Conservation (phyloP, 2,113 vertebrate genomes). For the Equus przewalskii region DNA sequence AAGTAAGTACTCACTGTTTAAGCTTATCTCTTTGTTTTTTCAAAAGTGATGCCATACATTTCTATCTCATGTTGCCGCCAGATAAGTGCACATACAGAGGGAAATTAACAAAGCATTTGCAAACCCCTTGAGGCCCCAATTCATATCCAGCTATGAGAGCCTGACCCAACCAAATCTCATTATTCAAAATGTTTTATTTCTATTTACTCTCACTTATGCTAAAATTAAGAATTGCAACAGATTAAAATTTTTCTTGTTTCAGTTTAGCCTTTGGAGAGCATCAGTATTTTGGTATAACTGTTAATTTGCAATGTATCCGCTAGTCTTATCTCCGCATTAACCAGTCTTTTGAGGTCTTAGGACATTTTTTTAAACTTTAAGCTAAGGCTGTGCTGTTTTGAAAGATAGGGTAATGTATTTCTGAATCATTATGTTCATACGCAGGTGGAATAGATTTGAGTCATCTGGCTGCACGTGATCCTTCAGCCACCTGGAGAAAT, state of each 20-base stretch:
- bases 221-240: not conserved
- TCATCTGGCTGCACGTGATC: not conserved
- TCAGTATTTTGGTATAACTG: not conserved
- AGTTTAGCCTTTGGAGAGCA: not conserved
- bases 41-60: not conserved
- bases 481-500: not conserved
- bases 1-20: not conserved
- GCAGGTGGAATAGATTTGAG: not conserved
- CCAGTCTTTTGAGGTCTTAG: not conserved
- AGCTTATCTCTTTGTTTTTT: not conserved
- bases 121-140: rapidly evolving
- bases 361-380: not conserved
- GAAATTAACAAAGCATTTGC: not conserved
- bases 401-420: not conserved
- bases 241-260: slow-evolving; percentile 1
- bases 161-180: not conserved
- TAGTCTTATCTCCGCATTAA: not conserved
- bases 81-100: not conserved
- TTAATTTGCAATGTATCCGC: not conserved
- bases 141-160: not conserved
- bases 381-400: not conserved
- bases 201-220: not conserved
- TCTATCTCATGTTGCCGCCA: not conserved
- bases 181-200: slow-evolving; percentile 2
- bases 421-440: not conserved